These are phyloP conservation scores for Lichenostomus cassidix DNA, from an alignment of 2,113 vertebrate species.

Conservation along the genomic window DNA sequence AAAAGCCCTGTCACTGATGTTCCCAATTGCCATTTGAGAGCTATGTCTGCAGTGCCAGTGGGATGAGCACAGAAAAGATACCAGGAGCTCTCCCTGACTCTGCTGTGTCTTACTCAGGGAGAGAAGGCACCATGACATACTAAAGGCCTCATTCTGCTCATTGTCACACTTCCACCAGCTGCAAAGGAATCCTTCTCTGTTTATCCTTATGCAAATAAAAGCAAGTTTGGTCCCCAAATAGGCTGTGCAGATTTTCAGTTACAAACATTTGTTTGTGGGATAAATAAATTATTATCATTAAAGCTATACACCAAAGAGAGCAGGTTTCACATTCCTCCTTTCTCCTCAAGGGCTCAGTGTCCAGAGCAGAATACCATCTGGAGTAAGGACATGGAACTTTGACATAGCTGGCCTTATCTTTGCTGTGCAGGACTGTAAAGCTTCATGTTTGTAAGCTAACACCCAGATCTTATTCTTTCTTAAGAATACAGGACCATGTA, in stretches of 20 bases:
- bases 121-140: not conserved
- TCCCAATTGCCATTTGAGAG: not conserved
- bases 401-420: constrained; percentile 36
- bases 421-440: constrained; percentile 20
- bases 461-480: constrained; percentile 46
- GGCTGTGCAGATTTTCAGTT: not conserved
- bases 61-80: not conserved
- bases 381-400: constrained; percentile 22
- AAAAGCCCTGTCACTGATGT: not conserved
- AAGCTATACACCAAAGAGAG: not conserved
- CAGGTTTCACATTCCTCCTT: not conserved
- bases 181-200: not conserved
- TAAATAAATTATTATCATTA: not conserved
- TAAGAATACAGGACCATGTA: not conserved
- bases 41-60: not conserved
- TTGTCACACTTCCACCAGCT: not conserved
- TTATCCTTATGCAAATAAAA: not conserved
- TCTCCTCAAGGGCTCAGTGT: not conserved
- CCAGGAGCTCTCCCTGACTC: not conserved
- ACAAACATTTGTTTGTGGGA: not conserved
- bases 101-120: not conserved
- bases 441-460: constrained; percentile 43
- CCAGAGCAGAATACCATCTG: not conserved
- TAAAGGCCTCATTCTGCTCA: not conserved
- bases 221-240: not conserved